Evolutionary conservation across 2,797 vertebrate genomes (phyloP).

Genomic region (Falco peregrinus): DNA sequence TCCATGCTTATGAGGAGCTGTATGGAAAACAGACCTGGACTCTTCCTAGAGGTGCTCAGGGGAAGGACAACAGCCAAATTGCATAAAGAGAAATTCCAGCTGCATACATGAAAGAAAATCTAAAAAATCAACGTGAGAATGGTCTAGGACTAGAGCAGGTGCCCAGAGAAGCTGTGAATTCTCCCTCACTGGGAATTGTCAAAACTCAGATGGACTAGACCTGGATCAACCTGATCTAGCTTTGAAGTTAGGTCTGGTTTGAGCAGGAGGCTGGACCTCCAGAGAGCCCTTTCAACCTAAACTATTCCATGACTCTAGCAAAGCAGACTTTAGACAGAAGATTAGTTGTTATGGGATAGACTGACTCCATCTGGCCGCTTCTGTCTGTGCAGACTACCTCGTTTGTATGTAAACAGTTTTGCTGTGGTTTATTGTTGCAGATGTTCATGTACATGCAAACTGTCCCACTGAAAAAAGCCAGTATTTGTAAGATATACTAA

Average conservation of each 20-base stretch:
- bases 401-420: background rate
- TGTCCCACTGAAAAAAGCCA: background rate
- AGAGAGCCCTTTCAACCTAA: background rate
- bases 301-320: background rate
- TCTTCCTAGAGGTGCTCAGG: background rate
- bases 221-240: background rate
- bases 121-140: background rate
- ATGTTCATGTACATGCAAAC: background rate
- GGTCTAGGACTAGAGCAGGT: background rate
- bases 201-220: background rate
- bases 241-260: background rate
- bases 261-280: background rate
- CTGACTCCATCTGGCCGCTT: background rate
- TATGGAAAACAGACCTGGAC: background rate
- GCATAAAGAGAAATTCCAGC: background rate
- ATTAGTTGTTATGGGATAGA: background rate
- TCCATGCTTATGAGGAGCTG: fast-evolving
- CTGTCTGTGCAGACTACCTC: background rate
- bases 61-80: background rate
- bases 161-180: background rate
- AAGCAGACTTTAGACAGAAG: background rate
- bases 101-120: background rate
- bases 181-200: background rate
- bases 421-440: background rate
- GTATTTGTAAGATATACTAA: background rate